These are phyloP conservation scores for Steinernema khuongi DNA, from an alignment of 1,140 invertebrate species.

Conservation along the genomic window DNA sequence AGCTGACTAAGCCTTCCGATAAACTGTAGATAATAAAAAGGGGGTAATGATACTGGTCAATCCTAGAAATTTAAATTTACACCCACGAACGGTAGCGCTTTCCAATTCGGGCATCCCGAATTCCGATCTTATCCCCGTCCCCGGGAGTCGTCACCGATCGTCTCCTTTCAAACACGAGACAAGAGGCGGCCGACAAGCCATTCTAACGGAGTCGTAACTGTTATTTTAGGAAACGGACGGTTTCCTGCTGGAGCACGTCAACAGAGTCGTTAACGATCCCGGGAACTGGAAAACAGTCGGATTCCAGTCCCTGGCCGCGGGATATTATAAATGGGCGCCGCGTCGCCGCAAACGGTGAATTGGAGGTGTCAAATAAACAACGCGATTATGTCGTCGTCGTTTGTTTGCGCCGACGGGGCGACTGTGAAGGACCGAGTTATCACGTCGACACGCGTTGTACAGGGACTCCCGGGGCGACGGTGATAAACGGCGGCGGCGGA, in stretches of 20 bases:
- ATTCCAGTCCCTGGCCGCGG: background rate
- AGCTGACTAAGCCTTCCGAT: too few relatives aligned
- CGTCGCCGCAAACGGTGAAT: background rate
- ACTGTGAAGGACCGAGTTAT: background rate
- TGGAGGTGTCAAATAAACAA: constrained; percentile 14
- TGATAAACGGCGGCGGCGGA: background rate
- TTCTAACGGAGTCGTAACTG: background rate
- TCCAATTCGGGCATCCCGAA: too few relatives aligned
- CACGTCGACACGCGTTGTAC: background rate
- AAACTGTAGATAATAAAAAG: too few relatives aligned
- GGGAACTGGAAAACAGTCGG: background rate
- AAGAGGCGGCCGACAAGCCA: background rate
- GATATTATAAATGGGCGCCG: background rate
- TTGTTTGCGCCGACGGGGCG: background rate
- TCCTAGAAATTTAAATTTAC: too few relatives aligned
- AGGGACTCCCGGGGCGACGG: background rate
- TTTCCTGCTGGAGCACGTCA: too few relatives aligned
- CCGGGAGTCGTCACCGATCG: too few relatives aligned
- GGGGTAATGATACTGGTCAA: too few relatives aligned
- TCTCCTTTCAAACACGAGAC: too few relatives aligned
- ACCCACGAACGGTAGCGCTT: too few relatives aligned
- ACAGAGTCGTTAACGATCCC: background rate
- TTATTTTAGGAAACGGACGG: too few relatives aligned
- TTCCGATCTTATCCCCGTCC: too few relatives aligned
- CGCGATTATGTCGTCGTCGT: background rate